Evolutionary conservation across 1,140 invertebrate genomes (phyloP), one percentile per base, ranked within the genome.

Genomic region (Pomacea maculata): DNA sequence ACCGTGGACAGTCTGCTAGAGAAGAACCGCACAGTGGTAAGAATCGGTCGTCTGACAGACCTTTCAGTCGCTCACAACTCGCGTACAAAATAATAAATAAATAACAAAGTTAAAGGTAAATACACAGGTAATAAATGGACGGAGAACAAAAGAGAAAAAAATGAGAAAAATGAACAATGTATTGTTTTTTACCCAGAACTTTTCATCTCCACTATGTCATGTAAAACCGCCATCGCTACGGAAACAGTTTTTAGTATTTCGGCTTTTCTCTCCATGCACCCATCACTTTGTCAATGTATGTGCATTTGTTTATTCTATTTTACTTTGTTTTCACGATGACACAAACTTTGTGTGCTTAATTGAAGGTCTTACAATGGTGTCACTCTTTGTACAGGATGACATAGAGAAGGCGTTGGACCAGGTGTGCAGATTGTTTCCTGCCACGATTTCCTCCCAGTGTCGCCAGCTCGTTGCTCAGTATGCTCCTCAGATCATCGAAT

Each of bases 391-490:
- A 10, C 71, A 83, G 82, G 61, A 57, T 29, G 83, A 57, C 0
- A 67, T 86, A 6, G 72, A 81, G 74, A 54, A 67, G 12, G 78
- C 82, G 14, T 29, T 86, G 29, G 80, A 86, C 17, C n/a, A 83
- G 63, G 81, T 83, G 21, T 86, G 85, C 79, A 71, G 74, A 74
- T 5, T 81, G 11, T 71, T 86, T 17, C 85, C 83, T n/a, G 52
- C 29, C 21, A 77, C 78, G 12, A 63, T 84, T 15, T 8, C 10
- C 8, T 29, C 61, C 21, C 80, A 85, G 63, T 86, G 85, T 79
- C 70, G 21, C 14, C n/a, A 45, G n/a, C 79, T 86, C 71, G 82
- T 86, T 25, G 71, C 73, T 15, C 57, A 70, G 65, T 86, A 85
- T 65, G 70, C 78, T 25, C 63, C 68, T 1, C 57, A 68, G 17